These are phyloP conservation scores for Hemichromis elongatus DNA, from an alignment of 2,113 vertebrate species.

Conservation along the genomic window DNA sequence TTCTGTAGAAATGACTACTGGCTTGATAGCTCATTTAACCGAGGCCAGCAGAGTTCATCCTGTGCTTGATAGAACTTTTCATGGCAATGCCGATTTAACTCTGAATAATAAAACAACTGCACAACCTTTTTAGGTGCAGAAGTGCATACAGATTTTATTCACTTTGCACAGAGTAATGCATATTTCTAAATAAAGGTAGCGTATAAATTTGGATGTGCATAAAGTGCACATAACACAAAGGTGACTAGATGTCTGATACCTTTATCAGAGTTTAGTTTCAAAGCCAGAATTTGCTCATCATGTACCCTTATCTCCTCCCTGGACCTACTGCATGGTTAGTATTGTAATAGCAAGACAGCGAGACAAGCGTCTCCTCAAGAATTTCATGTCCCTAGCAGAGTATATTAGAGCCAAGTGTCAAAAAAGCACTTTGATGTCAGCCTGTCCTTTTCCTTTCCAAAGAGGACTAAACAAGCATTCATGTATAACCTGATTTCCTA, in stretches of 20 bases:
- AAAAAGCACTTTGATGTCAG: slow-evolving; percentile 53
- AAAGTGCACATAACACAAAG: background rate
- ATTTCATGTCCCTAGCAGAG: slow-evolving; percentile 28
- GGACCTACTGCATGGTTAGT: background rate
- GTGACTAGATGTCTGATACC: background rate
- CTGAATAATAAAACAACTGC: background rate
- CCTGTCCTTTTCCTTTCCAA: slow-evolving; percentile 35
- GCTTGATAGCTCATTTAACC: slow-evolving; percentile 1
- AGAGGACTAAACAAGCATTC: background rate
- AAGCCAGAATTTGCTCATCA: background rate
- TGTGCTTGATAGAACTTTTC: background rate
- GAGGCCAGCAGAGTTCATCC: background rate
- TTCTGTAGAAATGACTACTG: background rate
- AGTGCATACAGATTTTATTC: background rate
- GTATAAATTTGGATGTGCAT: background rate
- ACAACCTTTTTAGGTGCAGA: background rate
- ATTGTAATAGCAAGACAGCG: background rate
- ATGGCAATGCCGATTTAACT: background rate
- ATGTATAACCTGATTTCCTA: background rate
- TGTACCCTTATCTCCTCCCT: background rate
- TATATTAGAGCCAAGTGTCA: slow-evolving; percentile 21
- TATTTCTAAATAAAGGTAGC: background rate
- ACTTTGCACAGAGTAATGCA: background rate
- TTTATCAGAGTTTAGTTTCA: background rate
- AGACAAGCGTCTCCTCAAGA: background rate